Base-by-base conservation (phyloP, 2,797 vertebrate species). In the Antennarius maculatus region DNA sequence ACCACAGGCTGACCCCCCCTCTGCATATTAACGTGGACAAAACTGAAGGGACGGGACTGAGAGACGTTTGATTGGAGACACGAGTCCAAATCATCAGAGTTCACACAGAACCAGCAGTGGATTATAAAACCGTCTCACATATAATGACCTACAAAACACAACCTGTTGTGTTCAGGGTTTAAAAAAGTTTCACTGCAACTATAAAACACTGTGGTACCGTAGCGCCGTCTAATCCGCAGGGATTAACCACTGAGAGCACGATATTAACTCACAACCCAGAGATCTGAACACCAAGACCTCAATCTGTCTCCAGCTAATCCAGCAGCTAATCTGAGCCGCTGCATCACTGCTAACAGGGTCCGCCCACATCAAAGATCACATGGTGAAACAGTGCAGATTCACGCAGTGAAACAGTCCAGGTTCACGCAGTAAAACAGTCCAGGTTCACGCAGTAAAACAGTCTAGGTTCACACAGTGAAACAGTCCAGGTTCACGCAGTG, bases 181-280 rank as follows among this genome's bases (percentile, higher is more conserved):
- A 6, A 10, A 39, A 39, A 39, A 10, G 31, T 56, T 67, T 34
- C 54, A 57, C 48, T 73, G 42, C 59, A 61, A 61, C 51, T n/a
- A 53, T 7, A 46, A 10, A 18, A 60, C 9, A 7, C 27, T 53
- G 18, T 31, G 29, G 57, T 73, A 80, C 80, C 76, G 61, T 52
- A 67, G 57, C 71, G 37, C 41, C 56, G 54, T 84, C 64, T 90
- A 88, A 91, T 90, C 89, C 83, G 28, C 0, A 2, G 49, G 85
- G 87, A 91, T 92, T 89, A 92, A 87, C 77, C 78, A 85, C 79
- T 76, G 65, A 91, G 79, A 85, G 84, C 72, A 62, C 82, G 81
- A 89, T 90, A 87, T 85, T 60, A 82, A 86, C 83, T 80, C 76
- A 23, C 23, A 23, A 23, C 23, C 23, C 23, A 23, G 23, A 23